Evolutionary conservation across 2,797 vertebrate species (phyloP).

Genomic region (Tympanoctomys barrerae): DNA sequence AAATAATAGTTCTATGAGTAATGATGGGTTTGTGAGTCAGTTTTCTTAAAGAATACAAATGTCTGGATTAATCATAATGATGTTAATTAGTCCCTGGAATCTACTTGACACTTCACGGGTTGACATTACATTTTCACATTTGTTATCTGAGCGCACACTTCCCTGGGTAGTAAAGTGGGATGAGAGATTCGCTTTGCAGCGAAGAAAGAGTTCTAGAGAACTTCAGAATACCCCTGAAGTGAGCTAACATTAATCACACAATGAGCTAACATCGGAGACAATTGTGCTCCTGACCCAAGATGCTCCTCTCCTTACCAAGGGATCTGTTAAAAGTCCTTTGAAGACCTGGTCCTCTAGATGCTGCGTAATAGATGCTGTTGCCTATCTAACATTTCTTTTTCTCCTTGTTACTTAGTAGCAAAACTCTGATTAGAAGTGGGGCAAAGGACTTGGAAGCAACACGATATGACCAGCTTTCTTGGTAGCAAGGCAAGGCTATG

Average conservation of each 20-base stretch:
- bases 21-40: neutral
- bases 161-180: neutral
- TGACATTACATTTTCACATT: neutral
- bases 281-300: neutral
- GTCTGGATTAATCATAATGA: neutral
- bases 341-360: neutral
- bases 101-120: neutral
- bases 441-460: neutral
- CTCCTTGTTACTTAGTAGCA: neutral
- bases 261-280: neutral
- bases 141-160: neutral
- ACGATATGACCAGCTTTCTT: neutral
- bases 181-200: neutral
- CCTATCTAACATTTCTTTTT: neutral
- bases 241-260: neutral
- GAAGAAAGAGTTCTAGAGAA: neutral
- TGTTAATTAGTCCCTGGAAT: neutral
- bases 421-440: neutral
- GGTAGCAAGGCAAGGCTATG: neutral
- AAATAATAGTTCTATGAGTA: constrained; percentile 13
- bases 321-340: neutral
- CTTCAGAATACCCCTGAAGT: neutral
- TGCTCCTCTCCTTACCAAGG: neutral
- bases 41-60: constrained; percentile 28
- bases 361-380: neutral